Evolutionary conservation across 2,113 vertebrate species (phyloP), one percentile per base, ranked within the genome.

Genomic region (Hydropotes inermis): DNA sequence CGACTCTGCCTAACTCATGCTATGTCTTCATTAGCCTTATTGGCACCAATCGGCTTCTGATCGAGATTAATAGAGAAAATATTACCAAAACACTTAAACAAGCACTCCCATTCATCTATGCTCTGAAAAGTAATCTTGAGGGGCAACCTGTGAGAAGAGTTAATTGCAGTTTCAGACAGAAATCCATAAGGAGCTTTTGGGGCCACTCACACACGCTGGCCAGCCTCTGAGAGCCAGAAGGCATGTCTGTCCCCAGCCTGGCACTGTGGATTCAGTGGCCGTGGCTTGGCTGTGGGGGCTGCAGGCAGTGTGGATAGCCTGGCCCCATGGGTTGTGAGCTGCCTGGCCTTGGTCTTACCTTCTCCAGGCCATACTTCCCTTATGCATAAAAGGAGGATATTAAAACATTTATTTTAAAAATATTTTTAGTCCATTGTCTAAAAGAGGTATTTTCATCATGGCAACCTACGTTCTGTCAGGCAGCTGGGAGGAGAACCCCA

Each of bases 41-140:
- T 95, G 81, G 90, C 90, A 95, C 92, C 96, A 96, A 98, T 97
- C 50, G 58, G 97, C 97, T 90, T 85, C 98, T 93, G 97, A 97
- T 98, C 89, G 64, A 99, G 98, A 99, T 98, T 97, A 98, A 99
- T 98, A 98, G 98, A 90, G 98, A 98, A 98, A 98, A 98, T 98
- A 97, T 98, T 98, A 98, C 98, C 96, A 95, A 97, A 98, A 97
- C 97, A 91, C 96, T 98, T 97, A 95, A 82, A 90, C 39, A n/a
- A 39, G 95, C 84, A 0, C 97, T 98, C 98, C 97, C 98, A 98
- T 98, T 98, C 97, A 98, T 99, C 98, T 98, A 2, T 55, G 97
- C 98, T 98, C 25, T 5, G 97, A 96, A 98, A 98, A 97, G 96
- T 98, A 98, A 98, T 98, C 98, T 98, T 97, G 96, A 45, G 93